These are phyloP conservation scores for Rhimphoctona megacephalus DNA, from an alignment of 2,888 invertebrate species.

Conservation along the genomic window DNA sequence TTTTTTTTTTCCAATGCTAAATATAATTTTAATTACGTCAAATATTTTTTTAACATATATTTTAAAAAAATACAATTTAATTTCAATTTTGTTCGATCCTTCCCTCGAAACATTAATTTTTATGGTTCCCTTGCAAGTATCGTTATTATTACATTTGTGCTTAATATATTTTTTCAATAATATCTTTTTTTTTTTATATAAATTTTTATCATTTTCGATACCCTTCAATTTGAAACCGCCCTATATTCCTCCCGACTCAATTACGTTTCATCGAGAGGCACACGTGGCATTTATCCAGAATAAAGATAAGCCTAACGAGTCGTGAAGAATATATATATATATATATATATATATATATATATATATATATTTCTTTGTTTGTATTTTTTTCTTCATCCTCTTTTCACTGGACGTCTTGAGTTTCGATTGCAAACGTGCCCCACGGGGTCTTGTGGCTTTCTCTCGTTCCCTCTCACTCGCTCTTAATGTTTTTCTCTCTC, in stretches of 20 bases:
- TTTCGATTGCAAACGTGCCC: conserved; percentile 55
- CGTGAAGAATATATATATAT: conserved; percentile 1
- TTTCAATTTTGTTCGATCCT: not conserved
- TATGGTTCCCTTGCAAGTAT: not conserved
- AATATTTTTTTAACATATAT: too few species aligned
- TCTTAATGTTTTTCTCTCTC: conserved; percentile 25
- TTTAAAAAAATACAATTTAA: too few species aligned
- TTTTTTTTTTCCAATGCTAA: not conserved
- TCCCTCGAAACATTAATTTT: not conserved
- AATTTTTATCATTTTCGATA: conserved; percentile 8
- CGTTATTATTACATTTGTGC: not conserved
- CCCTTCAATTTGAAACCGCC: not conserved
- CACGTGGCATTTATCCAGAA: conserved; percentile 60
- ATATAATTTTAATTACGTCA: too few species aligned
- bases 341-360: not conserved
- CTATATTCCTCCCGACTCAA: conserved; percentile 21
- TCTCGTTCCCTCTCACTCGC: conserved; percentile 28
- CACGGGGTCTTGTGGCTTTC: conserved; percentile 5
- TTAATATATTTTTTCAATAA: not conserved
- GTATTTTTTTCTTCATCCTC: conserved; percentile 24
- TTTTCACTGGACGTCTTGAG: conserved; percentile 40
- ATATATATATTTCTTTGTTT: conserved; percentile 5
- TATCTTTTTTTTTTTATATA: not conserved
- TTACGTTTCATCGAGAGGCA: conserved; percentile 31
- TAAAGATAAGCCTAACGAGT: conserved; percentile 68